These are phyloP conservation scores for Pseudopodoces humilis DNA, from an alignment of 2,113 vertebrate genomes.

Conservation along the genomic window DNA sequence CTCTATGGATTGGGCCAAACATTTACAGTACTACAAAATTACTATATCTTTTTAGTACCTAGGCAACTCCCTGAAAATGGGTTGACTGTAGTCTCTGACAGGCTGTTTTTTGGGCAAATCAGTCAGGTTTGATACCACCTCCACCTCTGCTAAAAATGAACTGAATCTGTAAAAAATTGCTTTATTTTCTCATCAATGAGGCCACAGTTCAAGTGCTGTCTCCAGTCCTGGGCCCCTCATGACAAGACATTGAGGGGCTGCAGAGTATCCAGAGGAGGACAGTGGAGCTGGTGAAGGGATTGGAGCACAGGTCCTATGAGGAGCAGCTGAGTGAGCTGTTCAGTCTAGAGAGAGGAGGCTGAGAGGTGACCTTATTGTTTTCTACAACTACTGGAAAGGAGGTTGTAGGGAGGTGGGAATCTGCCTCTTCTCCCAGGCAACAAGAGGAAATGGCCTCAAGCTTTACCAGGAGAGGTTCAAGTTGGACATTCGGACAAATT, in stretches of 20 bases:
- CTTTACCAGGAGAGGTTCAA: not conserved
- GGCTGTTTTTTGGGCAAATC: not conserved
- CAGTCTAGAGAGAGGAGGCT: not conserved
- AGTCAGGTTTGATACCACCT: not conserved
- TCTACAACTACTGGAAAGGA: not conserved
- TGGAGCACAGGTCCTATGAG: not conserved
- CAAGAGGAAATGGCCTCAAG: not conserved
- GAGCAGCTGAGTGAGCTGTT: not conserved
- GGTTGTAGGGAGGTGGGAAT: not conserved
- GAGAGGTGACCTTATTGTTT: not conserved
- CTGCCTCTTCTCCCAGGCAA: rapidly evolving
- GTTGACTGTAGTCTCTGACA: not conserved
- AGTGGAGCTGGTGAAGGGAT: not conserved
- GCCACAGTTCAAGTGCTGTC: too few relatives aligned
- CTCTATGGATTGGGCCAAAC: not conserved
- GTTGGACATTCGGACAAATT: not conserved
- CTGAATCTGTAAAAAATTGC: not conserved
- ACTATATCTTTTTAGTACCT: not conserved
- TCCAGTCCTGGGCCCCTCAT: not conserved
- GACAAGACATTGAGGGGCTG: not conserved
- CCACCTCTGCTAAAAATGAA: not conserved
- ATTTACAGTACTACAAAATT: not conserved
- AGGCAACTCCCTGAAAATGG: not conserved
- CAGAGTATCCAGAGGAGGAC: not conserved
- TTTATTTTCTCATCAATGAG: not conserved